Percentiles rank a stretch among this genome's conserved stretches.
phyloP scores from a whole-genome alignment of 2,113 vertebrate species.

The Numenius arquata region DNA sequence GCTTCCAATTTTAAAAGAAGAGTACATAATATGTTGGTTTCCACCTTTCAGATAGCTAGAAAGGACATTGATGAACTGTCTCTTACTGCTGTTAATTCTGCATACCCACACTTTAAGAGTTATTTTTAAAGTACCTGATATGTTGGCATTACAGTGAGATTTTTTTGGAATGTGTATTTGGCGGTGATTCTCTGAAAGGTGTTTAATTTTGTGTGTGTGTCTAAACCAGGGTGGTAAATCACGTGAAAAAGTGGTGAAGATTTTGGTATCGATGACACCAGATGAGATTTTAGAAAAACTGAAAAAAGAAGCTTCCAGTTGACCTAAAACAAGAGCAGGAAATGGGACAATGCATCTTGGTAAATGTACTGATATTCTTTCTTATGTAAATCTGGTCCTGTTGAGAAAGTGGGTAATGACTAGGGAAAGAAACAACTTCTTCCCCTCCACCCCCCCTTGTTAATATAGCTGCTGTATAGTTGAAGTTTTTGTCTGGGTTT shows the following conservation, averaged over 20 bases:
- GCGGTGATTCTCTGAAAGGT: not conserved
- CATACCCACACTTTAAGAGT: not conserved
- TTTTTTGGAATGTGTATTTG: not conserved
- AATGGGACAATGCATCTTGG: not conserved
- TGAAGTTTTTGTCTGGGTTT: not conserved
- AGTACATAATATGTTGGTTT: not conserved
- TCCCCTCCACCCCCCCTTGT: fast-evolving
- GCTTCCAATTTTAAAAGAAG: not conserved
- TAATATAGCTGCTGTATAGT: not conserved
- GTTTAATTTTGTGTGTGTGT: not conserved
- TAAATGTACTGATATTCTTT: not conserved
- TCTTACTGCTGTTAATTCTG: not conserved
- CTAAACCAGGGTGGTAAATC: constrained; percentile 86
- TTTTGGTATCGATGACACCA: constrained; percentile 76
- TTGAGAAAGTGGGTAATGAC: not conserved
- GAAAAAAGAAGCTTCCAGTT: constrained; percentile 75
- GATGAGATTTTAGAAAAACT: constrained; percentile 86
- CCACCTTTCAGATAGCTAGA: not conserved
- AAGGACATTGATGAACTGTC: not conserved
- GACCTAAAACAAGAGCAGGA: constrained; percentile 37
- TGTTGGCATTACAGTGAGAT: not conserved
- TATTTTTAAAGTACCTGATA: not conserved
- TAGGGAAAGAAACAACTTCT: not conserved
- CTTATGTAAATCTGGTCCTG: not conserved
- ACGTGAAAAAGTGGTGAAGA: constrained; percentile 87